Evolutionary conservation across 2,797 vertebrate genomes (phyloP).

Genomic region (Notolabrus celidotus): DNA sequence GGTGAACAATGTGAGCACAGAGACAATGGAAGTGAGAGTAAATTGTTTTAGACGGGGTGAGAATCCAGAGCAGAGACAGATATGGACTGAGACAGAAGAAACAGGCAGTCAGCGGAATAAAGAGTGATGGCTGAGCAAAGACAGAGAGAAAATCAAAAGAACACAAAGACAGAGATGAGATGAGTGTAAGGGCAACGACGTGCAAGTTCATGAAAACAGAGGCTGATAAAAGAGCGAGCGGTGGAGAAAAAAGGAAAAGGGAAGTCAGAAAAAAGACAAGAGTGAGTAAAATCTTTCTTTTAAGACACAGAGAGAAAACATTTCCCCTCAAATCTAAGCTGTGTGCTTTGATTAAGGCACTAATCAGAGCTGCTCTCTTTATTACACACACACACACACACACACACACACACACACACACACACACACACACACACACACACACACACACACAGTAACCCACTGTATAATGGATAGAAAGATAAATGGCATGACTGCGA

Average conservation of each 20-base stretch:
- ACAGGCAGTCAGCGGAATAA: slow-evolving; percentile 32
- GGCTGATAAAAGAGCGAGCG: slow-evolving; percentile 41
- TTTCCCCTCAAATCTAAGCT: slow-evolving; percentile 59
- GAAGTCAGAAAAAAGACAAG: background rate
- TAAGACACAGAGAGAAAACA: slow-evolving; percentile 55
- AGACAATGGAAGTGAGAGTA: slow-evolving; percentile 18
- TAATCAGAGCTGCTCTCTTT: slow-evolving; percentile 56
- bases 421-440: too few species aligned
- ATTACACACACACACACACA: too few species aligned
- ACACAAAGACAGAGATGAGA: slow-evolving; percentile 27
- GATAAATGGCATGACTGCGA: too few species aligned
- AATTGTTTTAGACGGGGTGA: slow-evolving; percentile 45
- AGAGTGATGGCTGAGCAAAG: slow-evolving; percentile 25
- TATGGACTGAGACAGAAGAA: slow-evolving; percentile 17
- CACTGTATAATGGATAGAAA: too few species aligned
- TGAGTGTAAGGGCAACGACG: background rate
- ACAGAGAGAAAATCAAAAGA: slow-evolving; percentile 39
- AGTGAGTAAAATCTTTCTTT: slow-evolving; percentile 61
- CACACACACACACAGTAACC: too few species aligned
- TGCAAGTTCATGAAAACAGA: slow-evolving; percentile 33
- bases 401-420: too few species aligned
- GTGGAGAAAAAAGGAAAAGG: slow-evolving; percentile 10
- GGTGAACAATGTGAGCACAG: slow-evolving; percentile 24
- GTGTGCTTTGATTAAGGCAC: slow-evolving; percentile 73
- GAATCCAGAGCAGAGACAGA: slow-evolving; percentile 31